Evolutionary conservation across 2,113 vertebrate species (phyloP).

Genomic region (Tetrao urogallus): DNA sequence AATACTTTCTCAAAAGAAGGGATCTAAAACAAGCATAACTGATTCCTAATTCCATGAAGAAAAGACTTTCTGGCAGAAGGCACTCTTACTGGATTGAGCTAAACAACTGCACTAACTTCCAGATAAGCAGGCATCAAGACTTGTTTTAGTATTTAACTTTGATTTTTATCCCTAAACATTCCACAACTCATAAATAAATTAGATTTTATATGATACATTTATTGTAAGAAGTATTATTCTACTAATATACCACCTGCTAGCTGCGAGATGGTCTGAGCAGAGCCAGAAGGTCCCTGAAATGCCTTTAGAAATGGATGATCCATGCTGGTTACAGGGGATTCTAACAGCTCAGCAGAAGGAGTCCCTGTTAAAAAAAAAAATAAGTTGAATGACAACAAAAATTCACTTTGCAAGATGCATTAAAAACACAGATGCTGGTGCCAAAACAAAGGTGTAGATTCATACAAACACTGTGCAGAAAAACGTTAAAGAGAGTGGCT

Average conservation of each 20-base stretch:
- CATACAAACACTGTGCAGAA: neutral
- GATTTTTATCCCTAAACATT: neutral
- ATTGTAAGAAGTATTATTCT: neutral
- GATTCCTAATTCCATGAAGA: neutral
- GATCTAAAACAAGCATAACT: neutral
- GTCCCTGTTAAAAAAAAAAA: constrained; percentile 69
- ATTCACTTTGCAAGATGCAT: neutral
- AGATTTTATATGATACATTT: neutral
- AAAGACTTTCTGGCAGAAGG: neutral
- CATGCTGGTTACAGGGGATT: constrained; percentile 53
- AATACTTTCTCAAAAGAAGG: neutral
- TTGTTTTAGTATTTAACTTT: neutral
- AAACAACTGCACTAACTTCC: neutral
- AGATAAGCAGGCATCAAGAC: neutral
- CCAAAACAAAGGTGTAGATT: constrained; percentile 1
- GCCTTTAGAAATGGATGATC: constrained; percentile 79
- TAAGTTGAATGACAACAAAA: constrained; percentile 1
- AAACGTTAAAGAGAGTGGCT: neutral
- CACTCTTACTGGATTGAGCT: neutral
- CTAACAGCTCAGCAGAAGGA: constrained; percentile 69
- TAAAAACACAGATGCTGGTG: neutral
- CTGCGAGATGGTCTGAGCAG: constrained; percentile 26
- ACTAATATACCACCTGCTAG: constrained; percentile 21
- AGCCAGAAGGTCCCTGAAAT: constrained; percentile 58
- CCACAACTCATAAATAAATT: neutral